Conservation (phyloP, 2,113 vertebrate species). For the Pao palembangensis region DNA sequence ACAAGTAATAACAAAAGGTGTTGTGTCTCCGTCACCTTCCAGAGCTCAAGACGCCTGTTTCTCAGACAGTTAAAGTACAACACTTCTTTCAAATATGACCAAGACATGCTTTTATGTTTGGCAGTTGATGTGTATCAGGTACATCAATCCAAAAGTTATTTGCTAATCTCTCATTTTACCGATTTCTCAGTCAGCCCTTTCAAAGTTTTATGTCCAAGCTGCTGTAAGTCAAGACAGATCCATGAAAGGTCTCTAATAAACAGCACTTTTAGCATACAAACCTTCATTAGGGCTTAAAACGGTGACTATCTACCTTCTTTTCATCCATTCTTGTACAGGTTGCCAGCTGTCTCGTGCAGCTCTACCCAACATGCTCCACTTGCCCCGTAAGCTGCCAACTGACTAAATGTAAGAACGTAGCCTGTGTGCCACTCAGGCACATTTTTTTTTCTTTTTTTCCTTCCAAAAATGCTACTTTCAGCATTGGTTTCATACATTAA, state of each 20-base stretch:
- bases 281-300: conserved; percentile 45
- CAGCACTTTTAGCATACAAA: conserved; percentile 36
- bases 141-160: conserved; percentile 8
- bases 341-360: conserved; percentile 22
- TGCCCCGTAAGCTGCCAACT: conserved; percentile 24
- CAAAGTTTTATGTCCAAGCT: conserved; percentile 2
- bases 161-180: conserved; percentile 18
- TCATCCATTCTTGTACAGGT: conserved; percentile 32
- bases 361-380: conserved; percentile 27
- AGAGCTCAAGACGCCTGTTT: conserved; percentile 34
- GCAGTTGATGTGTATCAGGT: not conserved
- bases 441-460: conserved; percentile 42
- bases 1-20: conserved; percentile 74
- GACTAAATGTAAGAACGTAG: conserved; percentile 23
- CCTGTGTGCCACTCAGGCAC: too few relatives aligned
- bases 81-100: conserved; percentile 7
- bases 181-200: not conserved
- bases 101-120: conserved; percentile 2
- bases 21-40: conserved; percentile 65
- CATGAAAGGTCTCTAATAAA: conserved; percentile 38
- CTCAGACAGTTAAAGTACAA: conserved; percentile 17
- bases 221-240: conserved; percentile 18
- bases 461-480: conserved; percentile 51
- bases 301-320: conserved; percentile 38
- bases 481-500: conserved; percentile 48